Percentiles rank a stretch among this genome's conserved stretches.
phyloP scores from a whole-genome alignment of 2,888 invertebrate genomes.

The Hofmannophila pseudospretella region DNA sequence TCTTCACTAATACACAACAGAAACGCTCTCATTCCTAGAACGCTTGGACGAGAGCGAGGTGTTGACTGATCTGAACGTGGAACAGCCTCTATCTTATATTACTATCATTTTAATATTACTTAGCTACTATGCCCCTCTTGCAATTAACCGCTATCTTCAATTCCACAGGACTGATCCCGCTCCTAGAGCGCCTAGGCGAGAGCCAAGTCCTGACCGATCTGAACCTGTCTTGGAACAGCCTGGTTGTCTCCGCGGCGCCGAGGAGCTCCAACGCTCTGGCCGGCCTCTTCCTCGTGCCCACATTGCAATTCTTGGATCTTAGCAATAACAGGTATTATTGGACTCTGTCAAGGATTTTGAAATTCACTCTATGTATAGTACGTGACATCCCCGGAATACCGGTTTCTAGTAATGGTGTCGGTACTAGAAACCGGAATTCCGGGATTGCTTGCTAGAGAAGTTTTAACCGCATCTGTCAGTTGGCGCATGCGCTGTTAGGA shows the following conservation, averaged over 20 bases:
- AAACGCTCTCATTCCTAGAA: too few relatives aligned
- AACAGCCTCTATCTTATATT: too few relatives aligned
- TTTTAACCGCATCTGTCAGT: too few relatives aligned
- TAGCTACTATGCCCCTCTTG: too few relatives aligned
- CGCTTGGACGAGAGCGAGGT: slow-evolving; percentile 21
- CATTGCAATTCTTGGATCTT: slow-evolving; percentile 23
- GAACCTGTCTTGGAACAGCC: slow-evolving; percentile 28
- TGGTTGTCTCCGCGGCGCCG: too few relatives aligned
- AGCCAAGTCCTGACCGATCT: slow-evolving; percentile 24
- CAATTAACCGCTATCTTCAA: too few relatives aligned
- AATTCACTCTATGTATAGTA: too few relatives aligned
- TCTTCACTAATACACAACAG: too few relatives aligned
- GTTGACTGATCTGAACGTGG: slow-evolving; percentile 26
- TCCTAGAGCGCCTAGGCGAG: slow-evolving; percentile 18
- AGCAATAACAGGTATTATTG: slow-evolving; percentile 23
- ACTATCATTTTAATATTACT: too few relatives aligned
- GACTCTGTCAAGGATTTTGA: not conserved
- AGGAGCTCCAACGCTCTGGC: slow-evolving; percentile 15
- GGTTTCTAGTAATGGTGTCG: too few relatives aligned
- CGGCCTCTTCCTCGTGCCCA: slow-evolving; percentile 19
- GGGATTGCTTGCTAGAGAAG: not conserved
- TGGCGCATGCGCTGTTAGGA: too few relatives aligned
- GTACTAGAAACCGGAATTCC: too few relatives aligned
- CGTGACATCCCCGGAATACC: not conserved
- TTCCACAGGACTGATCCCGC: slow-evolving; percentile 16